Percentiles rank a stretch among this genome's conserved stretches.
phyloP scores from a whole-genome alignment of 2,888 invertebrate species.

The Cephus pulcher region DNA sequence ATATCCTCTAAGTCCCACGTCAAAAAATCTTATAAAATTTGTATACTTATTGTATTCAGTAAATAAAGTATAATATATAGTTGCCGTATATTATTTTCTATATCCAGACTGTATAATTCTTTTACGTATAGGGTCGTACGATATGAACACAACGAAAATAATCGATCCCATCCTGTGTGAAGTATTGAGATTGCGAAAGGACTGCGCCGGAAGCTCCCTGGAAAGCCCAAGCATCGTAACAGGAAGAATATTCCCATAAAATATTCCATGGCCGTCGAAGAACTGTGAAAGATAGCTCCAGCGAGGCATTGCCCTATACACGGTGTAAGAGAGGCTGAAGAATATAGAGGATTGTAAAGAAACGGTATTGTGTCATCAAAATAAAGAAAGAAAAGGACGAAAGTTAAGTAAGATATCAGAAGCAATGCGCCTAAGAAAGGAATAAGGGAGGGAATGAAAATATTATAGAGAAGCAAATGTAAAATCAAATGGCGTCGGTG shows the following conservation, averaged over 20 bases:
- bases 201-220: neutral
- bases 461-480: neutral
- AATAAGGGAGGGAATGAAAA: neutral
- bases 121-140: neutral
- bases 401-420: neutral
- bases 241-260: neutral
- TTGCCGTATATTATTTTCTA: too few relatives aligned
- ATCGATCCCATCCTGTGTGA: neutral
- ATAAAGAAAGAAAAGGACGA: neutral
- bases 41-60: too few relatives aligned
- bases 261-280: neutral
- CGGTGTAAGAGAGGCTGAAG: neutral
- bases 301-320: neutral
- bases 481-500: neutral
- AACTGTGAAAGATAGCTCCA: neutral
- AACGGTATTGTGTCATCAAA: neutral
- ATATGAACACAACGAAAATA: neutral
- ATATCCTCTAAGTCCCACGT: neutral
- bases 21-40: neutral
- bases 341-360: neutral
- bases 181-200: neutral
- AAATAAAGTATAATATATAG: too few relatives aligned
- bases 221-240: neutral
- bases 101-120: too few relatives aligned
- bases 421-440: neutral